Evolutionary conservation across 2,888 invertebrate species (phyloP), one percentile per base, ranked within the genome.

Genomic region (Spilarctia lutea): DNA sequence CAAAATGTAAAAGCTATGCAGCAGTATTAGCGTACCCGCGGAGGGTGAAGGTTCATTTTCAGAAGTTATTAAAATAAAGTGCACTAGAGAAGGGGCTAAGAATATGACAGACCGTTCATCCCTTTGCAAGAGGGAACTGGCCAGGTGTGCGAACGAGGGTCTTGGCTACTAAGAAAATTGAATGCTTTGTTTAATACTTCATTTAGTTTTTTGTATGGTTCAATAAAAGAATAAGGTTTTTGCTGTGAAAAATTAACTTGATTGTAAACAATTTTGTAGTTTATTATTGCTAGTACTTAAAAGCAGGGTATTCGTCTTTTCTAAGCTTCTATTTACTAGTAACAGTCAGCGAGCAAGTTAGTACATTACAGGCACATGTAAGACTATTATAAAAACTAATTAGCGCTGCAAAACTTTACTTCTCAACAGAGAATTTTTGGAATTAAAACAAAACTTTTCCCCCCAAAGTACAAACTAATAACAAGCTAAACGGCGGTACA

Each of bases 81-180:
- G 76, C 79, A 82, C 52, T 72, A 56, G 65, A 71, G 81, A 83
- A 80, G 83, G 78, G 77, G 78, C 75, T 77, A 82, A 81, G 83
- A 92, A 91, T 91, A 90, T 88, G 91, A 91, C 92, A 91, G 90
- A 82, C 86, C 80, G 67, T 30, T 75, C 75, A 77, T 74, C 75
- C 71, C 71, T 71, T 63, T 65, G 77, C 76, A 76, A 73, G 48
- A 72, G 75, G 35, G 67, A 16, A 60, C 67, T 35, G 24, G 45
- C n/a, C 73, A 73, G 60, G 60, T 30, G 24, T 35, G 42, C 60
- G 45, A n/a, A n/a, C 16, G 30, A 24, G 45, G 30, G n/a, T 18
- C 42, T 39, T 27, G 10, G 11, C 35, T 72, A 45, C 30, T 69
- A 60, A 67, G 42, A 67, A 66, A 75, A 75, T 72, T 72, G 72